phyloP scores from a whole-genome alignment of 2,797 vertebrate species.

The Nyctibius grandis region DNA sequence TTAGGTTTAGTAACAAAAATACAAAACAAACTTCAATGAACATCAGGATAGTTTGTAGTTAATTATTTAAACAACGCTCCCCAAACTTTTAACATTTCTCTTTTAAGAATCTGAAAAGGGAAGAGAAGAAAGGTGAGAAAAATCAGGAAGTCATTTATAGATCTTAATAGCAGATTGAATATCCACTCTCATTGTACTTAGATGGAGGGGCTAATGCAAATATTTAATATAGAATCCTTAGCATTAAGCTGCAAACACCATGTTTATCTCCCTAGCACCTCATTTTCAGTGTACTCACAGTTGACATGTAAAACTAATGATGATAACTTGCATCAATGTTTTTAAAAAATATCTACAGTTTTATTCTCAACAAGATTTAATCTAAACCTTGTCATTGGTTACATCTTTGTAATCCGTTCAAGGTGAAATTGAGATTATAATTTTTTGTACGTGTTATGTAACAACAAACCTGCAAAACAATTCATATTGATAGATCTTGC shows the following conservation, averaged over 20 bases:
- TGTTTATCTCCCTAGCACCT: not conserved
- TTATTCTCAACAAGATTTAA: not conserved
- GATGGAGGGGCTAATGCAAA: not conserved
- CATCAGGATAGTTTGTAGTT: not conserved
- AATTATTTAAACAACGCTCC: not conserved
- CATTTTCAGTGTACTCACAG: not conserved
- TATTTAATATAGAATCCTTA: not conserved
- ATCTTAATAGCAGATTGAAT: not conserved
- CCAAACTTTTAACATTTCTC: not conserved
- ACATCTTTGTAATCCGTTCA: not conserved
- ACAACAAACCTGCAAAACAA: not conserved
- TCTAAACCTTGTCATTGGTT: not conserved
- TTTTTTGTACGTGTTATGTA: not conserved
- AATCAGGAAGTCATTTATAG: not conserved
- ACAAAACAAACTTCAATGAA: not conserved
- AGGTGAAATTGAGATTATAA: not conserved
- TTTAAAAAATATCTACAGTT: not conserved
- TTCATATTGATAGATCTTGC: not conserved
- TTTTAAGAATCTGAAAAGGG: not conserved
- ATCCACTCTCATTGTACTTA: not conserved
- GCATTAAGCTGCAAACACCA: not conserved
- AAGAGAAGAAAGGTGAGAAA: conserved; percentile 24
- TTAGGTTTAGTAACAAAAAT: not conserved
- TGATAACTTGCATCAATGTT: not conserved
- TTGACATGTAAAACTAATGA: not conserved